Evolutionary conservation across 2,888 invertebrate species (phyloP).

Genomic region (Papilio elwesi): DNA sequence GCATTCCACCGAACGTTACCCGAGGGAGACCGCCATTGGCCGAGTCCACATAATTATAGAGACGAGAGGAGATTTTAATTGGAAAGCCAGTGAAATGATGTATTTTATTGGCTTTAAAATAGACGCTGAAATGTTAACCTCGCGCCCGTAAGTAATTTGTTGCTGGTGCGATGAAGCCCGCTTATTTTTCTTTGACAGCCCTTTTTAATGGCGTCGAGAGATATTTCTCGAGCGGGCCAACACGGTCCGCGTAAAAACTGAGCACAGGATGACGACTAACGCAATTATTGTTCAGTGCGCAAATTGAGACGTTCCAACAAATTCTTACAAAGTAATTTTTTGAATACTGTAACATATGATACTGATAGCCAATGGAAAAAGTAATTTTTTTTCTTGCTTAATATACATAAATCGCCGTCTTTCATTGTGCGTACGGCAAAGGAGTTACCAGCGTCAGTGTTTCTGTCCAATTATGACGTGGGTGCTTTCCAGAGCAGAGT

Average conservation of each 20-base stretch:
- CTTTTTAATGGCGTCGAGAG: conserved; percentile 24
- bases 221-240: conserved; percentile 20
- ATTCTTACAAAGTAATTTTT: neutral
- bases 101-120: conserved; percentile 37
- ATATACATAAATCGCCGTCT: neutral
- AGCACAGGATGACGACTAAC: conserved; percentile 6
- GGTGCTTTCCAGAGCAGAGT: too few species aligned
- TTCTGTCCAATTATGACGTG: too few species aligned
- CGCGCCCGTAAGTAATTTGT: conserved; percentile 30
- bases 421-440: neutral
- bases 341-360: conserved; percentile 12
- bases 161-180: conserved; percentile 28
- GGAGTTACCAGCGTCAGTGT: too few species aligned
- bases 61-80: conserved; percentile 35
- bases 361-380: neutral
- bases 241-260: conserved; percentile 20
- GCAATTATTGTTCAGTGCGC: conserved; percentile 23
- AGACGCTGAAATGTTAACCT: conserved; percentile 33
- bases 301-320: conserved; percentile 30
- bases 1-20: conserved; percentile 57
- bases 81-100: conserved; percentile 31
- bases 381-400: neutral
- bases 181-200: conserved; percentile 29
- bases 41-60: conserved; percentile 28
- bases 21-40: conserved; percentile 22